Conservation (phyloP, 2,113 vertebrate genomes). For the Aldabrachelys gigantea region DNA sequence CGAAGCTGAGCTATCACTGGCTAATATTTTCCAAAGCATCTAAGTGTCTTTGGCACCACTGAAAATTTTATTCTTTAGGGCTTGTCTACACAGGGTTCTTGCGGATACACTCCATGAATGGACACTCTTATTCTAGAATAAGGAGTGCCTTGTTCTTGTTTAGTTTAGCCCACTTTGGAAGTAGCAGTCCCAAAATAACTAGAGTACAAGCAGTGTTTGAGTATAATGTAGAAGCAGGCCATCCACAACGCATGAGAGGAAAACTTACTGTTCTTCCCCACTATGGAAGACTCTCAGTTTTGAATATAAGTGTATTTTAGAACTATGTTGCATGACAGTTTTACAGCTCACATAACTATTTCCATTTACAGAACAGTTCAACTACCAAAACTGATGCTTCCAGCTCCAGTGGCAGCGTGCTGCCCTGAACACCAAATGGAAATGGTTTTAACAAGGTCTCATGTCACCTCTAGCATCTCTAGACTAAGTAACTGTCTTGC, state of each 20-base stretch:
- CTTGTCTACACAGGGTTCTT: too few species aligned
- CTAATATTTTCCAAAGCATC: too few species aligned
- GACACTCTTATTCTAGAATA: too few species aligned
- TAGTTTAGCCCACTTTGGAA: background rate
- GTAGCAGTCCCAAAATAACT: background rate
- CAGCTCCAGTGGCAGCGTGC: background rate
- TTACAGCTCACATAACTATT: background rate
- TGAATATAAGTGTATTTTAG: too few species aligned
- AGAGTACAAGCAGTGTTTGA: background rate
- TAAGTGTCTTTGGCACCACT: too few species aligned
- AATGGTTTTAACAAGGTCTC: background rate
- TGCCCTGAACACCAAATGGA: background rate
- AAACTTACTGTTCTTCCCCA: background rate
- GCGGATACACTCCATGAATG: too few species aligned
- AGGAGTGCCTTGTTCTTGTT: background rate
- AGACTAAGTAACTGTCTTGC: fast-evolving
- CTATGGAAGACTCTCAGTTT: too few species aligned
- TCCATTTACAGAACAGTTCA: background rate
- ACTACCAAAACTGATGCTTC: background rate
- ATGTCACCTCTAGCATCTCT: background rate
- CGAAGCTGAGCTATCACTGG: too few species aligned
- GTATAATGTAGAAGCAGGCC: background rate
- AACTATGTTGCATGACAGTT: background rate
- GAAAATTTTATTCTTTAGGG: too few species aligned
- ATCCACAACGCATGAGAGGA: background rate